Evolutionary conservation across 2,888 invertebrate species (phyloP).

Genomic region (Lasioglossum vierecki): DNA sequence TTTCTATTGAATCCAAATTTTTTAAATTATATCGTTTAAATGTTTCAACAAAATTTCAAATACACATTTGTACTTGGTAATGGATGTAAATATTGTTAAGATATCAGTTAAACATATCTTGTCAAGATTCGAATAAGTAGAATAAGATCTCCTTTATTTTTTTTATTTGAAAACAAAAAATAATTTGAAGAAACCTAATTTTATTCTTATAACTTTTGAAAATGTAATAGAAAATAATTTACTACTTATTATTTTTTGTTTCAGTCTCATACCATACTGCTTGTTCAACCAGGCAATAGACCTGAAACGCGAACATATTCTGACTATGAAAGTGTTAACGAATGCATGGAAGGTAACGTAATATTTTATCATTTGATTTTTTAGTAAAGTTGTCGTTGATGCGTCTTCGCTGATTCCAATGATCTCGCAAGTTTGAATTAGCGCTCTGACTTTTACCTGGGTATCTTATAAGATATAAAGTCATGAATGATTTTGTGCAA

Average conservation of each 20-base stretch:
- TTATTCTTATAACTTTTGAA: background rate
- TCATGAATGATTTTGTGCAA: too few relatives aligned
- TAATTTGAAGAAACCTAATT: background rate
- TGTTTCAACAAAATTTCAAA: background rate
- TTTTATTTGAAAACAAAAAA: background rate
- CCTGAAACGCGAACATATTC: conserved; percentile 99
- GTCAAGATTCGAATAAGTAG: background rate
- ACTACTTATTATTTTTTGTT: conserved; percentile 75
- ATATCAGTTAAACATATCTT: background rate
- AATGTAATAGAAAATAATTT: background rate
- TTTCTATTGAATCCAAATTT: background rate
- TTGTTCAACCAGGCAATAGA: conserved; percentile 96
- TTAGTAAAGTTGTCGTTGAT: background rate
- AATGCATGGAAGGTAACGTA: conserved; percentile 97
- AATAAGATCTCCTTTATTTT: background rate
- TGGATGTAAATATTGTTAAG: background rate
- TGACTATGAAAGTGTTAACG: conserved; percentile 98
- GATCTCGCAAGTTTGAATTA: too few relatives aligned
- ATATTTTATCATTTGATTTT: conserved; percentile 16
- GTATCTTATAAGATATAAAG: too few relatives aligned
- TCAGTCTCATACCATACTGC: conserved; percentile 97
- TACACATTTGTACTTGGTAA: background rate
- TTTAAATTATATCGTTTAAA: background rate
- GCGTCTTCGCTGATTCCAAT: too few relatives aligned
- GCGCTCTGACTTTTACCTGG: too few relatives aligned